Evolutionary conservation across 2,797 vertebrate genomes (phyloP), one percentile per base, ranked within the genome.

Genomic region (Takifugu ocellatus): DNA sequence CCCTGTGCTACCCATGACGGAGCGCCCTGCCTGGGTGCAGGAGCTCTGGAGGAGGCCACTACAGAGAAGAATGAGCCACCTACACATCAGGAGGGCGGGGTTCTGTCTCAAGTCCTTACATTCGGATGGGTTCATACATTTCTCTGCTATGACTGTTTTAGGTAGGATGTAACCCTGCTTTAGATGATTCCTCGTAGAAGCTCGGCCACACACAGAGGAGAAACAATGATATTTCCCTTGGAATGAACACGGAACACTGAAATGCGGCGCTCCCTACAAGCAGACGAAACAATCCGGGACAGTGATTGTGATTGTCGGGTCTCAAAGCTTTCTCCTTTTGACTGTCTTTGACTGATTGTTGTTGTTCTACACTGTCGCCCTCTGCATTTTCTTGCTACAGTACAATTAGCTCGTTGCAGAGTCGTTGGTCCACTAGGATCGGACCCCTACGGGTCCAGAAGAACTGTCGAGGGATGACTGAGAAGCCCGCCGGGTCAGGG

Each of bases 401-500:
- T 17, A 24, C 51, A 51, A 51, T 66, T 55, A 74, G 70, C 79
- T 66, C 56, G 8, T 70, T 31, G 58, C 60, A 58, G 75, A 5
- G 26, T 29, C 1, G 52, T 81, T 66, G 84, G 87, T 90, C 90
- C 89, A 92, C 92, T 99, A 99, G 4, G 95, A 95, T 75, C 97
- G 92, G 75, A 96, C 90, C 70, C 94, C 96, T 6, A 93, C 91
- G 63, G 95, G 94, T 78, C 94, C 95, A 1, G 94, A 92, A 63
- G 96, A 96, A 89, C 94, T 95, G 90, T 98, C 97, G 43, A 99
- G 93, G 67, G 97, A 98, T 11, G 96, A 93, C 74, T 98, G 96
- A 78, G 97, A 99, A 85, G 96, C 96, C 82, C 96, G 93, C 54
- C 95, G 93, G 25, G 96, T 99, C 60, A 98, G 80, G 61, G 97